Evolutionary conservation across 2,888 invertebrate genomes (phyloP), one percentile per base, ranked within the genome.

Genomic region (Malthinus flaveolus): DNA sequence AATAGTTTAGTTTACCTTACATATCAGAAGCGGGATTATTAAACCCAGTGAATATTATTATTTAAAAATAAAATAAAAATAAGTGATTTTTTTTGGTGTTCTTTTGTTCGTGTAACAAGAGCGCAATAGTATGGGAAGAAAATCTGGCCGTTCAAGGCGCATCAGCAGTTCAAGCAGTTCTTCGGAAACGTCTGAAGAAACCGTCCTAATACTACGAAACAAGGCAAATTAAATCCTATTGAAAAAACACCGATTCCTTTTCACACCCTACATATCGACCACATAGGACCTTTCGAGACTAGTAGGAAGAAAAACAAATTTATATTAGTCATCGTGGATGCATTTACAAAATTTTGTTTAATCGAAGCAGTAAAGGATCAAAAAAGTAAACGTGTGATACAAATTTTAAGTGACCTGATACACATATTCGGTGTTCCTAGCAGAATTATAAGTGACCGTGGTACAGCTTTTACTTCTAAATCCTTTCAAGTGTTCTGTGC

Each of bases 251-350:
- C 52, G 2, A 12, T 23, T n/a, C 52, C 52, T 9, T 52, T 35
- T 33, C 52, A 52, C 15, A 54, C 48, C 3, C 3, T 54, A 10
- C 52, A 52, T 12, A 8, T 52, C 0, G 70, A 73, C 47, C 72
- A 71, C 44, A 32, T 69, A 0, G 66, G 66, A 0, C 69, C 67
- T 1, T 70, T 69, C 39, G 61, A 64, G n/a, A n/a, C n/a, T n/a
- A n/a, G n/a, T n/a, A n/a, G n/a, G n/a, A n/a, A n/a, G n/a, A n/a
- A n/a, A n/a, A 71, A 70, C 37, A 63, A 59, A 8, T 52, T 68
- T 9, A 44, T 68, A 8, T 33, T 71, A 5, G 61, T 61, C 1
- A 48, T 66, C 0, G 63, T 71, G 3, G 68, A 70, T 15, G 66
- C 46, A 0, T 69, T 71, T 37, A 70, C 68, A 1, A 68, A 71